Evolutionary conservation across 2,113 vertebrate genomes (phyloP).

Genomic region (Seriola quinqueradiata): DNA sequence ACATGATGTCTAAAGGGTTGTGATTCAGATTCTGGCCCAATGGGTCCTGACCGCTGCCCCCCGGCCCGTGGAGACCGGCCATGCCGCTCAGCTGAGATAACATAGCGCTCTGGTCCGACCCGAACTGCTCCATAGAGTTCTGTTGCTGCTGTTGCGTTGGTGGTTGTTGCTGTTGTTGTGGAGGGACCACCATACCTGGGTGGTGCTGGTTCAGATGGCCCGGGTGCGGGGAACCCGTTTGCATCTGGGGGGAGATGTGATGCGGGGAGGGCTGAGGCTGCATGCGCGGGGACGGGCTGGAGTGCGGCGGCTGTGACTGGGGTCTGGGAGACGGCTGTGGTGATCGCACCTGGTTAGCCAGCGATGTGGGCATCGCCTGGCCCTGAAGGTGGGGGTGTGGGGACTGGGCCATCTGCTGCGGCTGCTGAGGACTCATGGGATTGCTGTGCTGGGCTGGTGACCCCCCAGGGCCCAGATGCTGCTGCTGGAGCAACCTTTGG

Average conservation of each 20-base stretch:
- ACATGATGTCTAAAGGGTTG: slow-evolving; percentile 96
- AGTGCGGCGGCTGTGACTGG: slow-evolving; percentile 95
- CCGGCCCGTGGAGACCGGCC: slow-evolving; percentile 92
- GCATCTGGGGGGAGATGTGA: slow-evolving; percentile 96
- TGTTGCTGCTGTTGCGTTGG: slow-evolving; percentile 88
- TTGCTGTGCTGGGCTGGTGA: slow-evolving; percentile 89
- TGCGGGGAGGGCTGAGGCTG: slow-evolving; percentile 97
- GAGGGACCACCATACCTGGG: slow-evolving; percentile 88
- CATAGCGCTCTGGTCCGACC: slow-evolving; percentile 87
- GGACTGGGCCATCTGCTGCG: slow-evolving; percentile 89
- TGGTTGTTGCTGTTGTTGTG: slow-evolving; percentile 90
- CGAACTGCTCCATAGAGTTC: slow-evolving; percentile 88
- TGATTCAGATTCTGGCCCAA: slow-evolving; percentile 93
- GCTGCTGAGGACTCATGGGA: slow-evolving; percentile 94
- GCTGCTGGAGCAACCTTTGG: slow-evolving; percentile 89
- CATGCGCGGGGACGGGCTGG: slow-evolving; percentile 97
- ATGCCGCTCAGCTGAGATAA: slow-evolving; percentile 94
- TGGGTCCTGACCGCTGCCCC: slow-evolving; percentile 90
- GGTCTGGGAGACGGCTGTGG: slow-evolving; percentile 96
- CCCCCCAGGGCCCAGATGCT: slow-evolving; percentile 82
- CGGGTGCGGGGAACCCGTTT: slow-evolving; percentile 96
- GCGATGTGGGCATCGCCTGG: slow-evolving; percentile 89
- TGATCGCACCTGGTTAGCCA: slow-evolving; percentile 96
- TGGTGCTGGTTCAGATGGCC: slow-evolving; percentile 86
- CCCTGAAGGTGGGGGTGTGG: slow-evolving; percentile 92